phyloP scores from a whole-genome alignment of 2,888 invertebrate species.

The Drosophila niveifrons region DNA sequence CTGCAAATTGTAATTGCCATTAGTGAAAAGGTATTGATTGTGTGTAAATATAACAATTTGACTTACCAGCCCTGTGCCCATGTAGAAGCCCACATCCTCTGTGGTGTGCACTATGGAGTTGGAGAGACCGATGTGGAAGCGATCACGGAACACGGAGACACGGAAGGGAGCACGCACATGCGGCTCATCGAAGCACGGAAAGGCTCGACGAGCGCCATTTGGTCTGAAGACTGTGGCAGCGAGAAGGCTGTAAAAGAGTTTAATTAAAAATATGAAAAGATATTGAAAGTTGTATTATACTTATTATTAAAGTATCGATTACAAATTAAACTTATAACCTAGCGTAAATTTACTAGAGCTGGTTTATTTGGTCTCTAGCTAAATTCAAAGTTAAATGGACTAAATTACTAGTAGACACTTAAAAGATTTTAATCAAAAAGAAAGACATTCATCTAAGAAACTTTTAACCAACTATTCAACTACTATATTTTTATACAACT shows the following conservation, averaged over 20 bases:
- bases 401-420: no score
- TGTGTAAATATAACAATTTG: not conserved
- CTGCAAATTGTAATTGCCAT: slow-evolving; percentile 83
- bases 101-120: slow-evolving; percentile 91
- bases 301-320: no score
- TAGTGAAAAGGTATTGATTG: not conserved
- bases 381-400: no score
- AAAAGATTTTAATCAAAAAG: no score
- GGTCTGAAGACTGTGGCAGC: slow-evolving; percentile 93
- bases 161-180: slow-evolving; percentile 92
- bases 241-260: slow-evolving; percentile 86
- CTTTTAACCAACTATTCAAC: no score
- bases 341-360: no score
- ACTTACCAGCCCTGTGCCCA: slow-evolving; percentile 91
- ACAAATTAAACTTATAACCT: no score
- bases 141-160: slow-evolving; percentile 91
- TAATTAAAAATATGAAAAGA: not conserved
- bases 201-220: slow-evolving; percentile 91
- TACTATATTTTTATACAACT: no score
- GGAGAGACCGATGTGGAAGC: slow-evolving; percentile 91
- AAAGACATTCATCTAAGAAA: no score
- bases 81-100: slow-evolving; percentile 91
- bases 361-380: no score
- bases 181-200: slow-evolving; percentile 94
- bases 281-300: no score